Evolutionary conservation across 2,797 vertebrate species (phyloP).

Genomic region (Parauchenoglanis ngamensis): DNA sequence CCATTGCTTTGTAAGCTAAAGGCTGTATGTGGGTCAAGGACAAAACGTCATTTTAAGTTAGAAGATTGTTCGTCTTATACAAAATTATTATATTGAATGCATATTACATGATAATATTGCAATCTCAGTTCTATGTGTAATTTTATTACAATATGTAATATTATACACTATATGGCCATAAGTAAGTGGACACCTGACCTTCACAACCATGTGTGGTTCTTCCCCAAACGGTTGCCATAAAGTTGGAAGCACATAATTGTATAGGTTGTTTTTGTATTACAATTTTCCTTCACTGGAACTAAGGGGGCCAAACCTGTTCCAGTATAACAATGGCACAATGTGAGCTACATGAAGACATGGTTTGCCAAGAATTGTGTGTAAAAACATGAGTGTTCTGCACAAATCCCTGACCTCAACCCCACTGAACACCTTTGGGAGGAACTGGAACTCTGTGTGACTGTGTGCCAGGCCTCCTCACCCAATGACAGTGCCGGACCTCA

Average conservation of each 20-base stretch:
- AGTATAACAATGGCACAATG: not conserved
- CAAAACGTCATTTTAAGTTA: not conserved
- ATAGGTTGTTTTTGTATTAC: not conserved
- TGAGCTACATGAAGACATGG: not conserved
- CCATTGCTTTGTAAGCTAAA: not conserved
- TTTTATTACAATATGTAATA: no score
- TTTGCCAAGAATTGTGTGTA: not conserved
- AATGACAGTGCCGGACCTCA: not conserved
- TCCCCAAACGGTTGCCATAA: not conserved
- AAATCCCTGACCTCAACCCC: not conserved
- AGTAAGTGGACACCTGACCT: no score
- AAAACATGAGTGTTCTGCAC: not conserved
- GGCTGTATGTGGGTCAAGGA: not conserved
- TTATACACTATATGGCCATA: not conserved
- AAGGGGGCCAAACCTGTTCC: not conserved
- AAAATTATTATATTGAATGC: not conserved
- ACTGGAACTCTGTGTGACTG: not conserved
- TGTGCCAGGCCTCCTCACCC: not conserved
- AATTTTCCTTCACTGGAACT: not conserved
- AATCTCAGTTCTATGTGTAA: no score
- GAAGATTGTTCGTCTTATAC: not conserved
- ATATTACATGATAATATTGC: not conserved
- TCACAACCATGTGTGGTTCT: not conserved
- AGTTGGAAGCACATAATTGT: not conserved
- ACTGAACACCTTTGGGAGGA: not conserved